These are phyloP conservation scores for Lordiphosa mommai DNA, from an alignment of 1,140 invertebrate genomes.

Conservation along the genomic window DNA sequence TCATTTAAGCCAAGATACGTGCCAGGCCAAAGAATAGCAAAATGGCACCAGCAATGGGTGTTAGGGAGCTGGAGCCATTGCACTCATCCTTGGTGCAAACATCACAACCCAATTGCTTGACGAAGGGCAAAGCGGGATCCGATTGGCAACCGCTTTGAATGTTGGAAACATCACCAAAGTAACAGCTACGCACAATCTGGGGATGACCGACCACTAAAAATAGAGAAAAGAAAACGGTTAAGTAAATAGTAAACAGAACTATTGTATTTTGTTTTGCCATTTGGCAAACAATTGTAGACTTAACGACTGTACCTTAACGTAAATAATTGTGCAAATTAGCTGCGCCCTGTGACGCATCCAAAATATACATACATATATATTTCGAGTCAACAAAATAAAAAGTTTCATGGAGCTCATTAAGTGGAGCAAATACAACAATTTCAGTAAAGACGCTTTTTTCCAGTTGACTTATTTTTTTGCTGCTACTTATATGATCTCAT, in stretches of 20 bases:
- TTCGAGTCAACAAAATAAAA: not conserved
- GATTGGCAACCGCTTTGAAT: slow-evolving; percentile 55
- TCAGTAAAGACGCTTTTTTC: not conserved
- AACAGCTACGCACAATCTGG: slow-evolving; percentile 66
- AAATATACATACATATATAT: too few species aligned
- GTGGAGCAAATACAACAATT: not conserved
- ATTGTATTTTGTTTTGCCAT: not conserved
- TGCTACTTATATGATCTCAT: not conserved
- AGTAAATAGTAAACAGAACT: slow-evolving; percentile 21
- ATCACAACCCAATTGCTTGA: slow-evolving; percentile 64
- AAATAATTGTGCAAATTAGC: not conserved
- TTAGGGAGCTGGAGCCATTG: slow-evolving; percentile 53
- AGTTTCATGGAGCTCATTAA: not conserved
- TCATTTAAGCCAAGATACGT: slow-evolving; percentile 59
- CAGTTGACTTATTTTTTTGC: not conserved
- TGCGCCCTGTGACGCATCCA: slow-evolving; percentile 10
- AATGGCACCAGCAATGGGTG: slow-evolving; percentile 53
- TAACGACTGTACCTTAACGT: slow-evolving; percentile 1
- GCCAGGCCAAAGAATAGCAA: slow-evolving; percentile 63
- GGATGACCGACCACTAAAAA: slow-evolving; percentile 57
- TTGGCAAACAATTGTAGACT: not conserved
- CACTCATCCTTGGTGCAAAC: slow-evolving; percentile 72
- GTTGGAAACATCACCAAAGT: slow-evolving; percentile 59
- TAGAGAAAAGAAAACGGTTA: not conserved
- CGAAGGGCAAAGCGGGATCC: slow-evolving; percentile 65